phyloP scores from a whole-genome alignment of 2,113 vertebrate genomes.

The Zapornia atra region DNA sequence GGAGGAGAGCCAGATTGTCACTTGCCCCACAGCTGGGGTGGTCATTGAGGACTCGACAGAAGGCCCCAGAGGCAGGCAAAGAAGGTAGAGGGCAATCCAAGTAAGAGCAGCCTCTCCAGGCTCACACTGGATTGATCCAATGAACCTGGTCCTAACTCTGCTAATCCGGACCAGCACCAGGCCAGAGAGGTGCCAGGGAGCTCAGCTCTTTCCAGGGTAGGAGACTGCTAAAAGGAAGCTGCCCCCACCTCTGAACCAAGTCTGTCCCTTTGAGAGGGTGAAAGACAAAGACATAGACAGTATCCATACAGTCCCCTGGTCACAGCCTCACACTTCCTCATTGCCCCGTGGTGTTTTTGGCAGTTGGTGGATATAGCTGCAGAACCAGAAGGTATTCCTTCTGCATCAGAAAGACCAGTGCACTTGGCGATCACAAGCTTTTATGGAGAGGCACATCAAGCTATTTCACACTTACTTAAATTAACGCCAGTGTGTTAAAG shows the following conservation, averaged over 20 bases:
- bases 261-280: neutral
- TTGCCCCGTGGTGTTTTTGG: neutral
- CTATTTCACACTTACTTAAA: neutral
- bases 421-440: fast-evolving
- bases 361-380: neutral
- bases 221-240: neutral
- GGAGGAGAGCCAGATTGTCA: neutral
- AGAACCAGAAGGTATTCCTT: neutral
- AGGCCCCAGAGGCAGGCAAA: neutral
- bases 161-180: too few relatives aligned
- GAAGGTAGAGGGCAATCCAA: neutral
- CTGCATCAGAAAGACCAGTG: neutral
- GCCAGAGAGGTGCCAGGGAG: neutral
- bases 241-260: neutral
- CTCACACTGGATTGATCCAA: neutral
- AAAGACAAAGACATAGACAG: neutral
- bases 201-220: neutral
- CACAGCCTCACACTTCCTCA: fast-evolving
- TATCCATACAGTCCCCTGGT: fast-evolving
- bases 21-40: neutral
- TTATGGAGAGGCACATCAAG: neutral
- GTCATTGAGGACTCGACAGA: neutral
- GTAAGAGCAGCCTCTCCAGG: neutral
- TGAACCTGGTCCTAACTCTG: too few relatives aligned
- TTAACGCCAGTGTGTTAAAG: neutral